These are phyloP conservation scores for Listronotus bonariensis DNA, from an alignment of 1,140 invertebrate species.

Conservation along the genomic window DNA sequence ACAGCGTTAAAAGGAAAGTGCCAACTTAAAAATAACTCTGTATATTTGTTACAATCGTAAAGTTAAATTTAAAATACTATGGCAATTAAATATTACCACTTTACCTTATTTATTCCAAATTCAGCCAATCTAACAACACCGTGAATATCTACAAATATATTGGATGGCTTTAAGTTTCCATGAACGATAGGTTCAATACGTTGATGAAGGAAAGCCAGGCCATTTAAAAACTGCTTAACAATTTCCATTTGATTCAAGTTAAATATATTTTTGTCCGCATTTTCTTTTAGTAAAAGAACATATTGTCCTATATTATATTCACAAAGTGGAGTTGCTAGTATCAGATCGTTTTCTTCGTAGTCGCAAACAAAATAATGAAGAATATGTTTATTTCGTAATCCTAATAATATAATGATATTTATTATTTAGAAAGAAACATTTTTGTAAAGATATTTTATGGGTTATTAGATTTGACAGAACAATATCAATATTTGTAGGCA, in stretches of 20 bases:
- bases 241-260: constrained; percentile 38
- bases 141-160: constrained; percentile 52
- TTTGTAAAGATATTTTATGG: too few species aligned
- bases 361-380: constrained; percentile 48
- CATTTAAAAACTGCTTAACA: constrained; percentile 49
- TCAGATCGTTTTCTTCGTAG: constrained; percentile 46
- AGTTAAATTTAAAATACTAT: not conserved
- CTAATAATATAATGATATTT: constrained; percentile 2
- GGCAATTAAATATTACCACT: too few species aligned
- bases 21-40: too few species aligned
- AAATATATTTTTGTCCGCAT: constrained; percentile 32
- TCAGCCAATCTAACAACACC: constrained; percentile 53
- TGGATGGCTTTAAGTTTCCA: constrained; percentile 56
- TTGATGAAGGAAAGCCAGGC: constrained; percentile 53
- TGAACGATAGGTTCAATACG: constrained; percentile 51
- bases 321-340: constrained; percentile 50
- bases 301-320: constrained; percentile 54
- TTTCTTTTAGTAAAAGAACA: constrained; percentile 46
- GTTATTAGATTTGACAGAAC: too few species aligned
- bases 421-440: too few species aligned
- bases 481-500: too few species aligned
- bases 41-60: too few species aligned
- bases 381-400: constrained; percentile 46
- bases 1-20: too few species aligned
- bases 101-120: constrained; percentile 54